These are phyloP conservation scores for Otocyon megalotis DNA, from an alignment of 2,113 vertebrate genomes.

Conservation along the genomic window DNA sequence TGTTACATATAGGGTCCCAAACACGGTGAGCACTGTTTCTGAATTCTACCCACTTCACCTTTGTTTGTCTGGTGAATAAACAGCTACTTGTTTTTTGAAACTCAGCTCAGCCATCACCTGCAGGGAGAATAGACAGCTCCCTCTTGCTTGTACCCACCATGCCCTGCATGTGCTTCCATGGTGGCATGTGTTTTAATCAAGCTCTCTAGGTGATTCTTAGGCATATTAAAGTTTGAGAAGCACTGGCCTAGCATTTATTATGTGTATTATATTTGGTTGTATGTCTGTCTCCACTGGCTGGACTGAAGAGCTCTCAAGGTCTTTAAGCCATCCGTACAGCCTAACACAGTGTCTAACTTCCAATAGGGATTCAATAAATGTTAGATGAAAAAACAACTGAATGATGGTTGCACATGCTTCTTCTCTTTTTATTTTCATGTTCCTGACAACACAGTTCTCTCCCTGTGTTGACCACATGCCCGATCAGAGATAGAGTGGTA, in stretches of 20 bases:
- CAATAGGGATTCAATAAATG: not conserved
- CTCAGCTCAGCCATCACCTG: slow-evolving; percentile 1
- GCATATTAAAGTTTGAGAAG: slow-evolving; percentile 26
- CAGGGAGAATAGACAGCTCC: not conserved
- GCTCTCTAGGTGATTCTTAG: not conserved
- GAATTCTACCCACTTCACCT: not conserved
- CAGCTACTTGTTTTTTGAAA: slow-evolving; percentile 50
- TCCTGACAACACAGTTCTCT: not conserved
- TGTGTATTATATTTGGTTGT: not conserved
- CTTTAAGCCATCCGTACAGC: not conserved
- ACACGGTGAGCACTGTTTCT: slow-evolving; percentile 17
- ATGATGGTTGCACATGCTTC: not conserved
- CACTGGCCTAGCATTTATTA: not conserved
- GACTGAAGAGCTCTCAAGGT: not conserved
- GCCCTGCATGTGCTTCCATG: not conserved
- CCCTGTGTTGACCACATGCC: not conserved
- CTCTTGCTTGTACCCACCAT: not conserved
- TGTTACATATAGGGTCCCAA: slow-evolving; percentile 6
- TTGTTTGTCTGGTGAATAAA: not conserved
- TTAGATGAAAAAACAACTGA: slow-evolving; percentile 40
- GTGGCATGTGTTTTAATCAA: slow-evolving; percentile 15
- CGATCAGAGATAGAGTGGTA: slow-evolving; percentile 28
- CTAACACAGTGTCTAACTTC: not conserved
- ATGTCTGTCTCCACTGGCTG: not conserved
- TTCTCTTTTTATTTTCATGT: slow-evolving; percentile 29